Percentiles rank a stretch among this genome's conserved stretches.
Conservation (phyloP, 2,797 vertebrate species). For the Artibeus lituratus region DNA sequence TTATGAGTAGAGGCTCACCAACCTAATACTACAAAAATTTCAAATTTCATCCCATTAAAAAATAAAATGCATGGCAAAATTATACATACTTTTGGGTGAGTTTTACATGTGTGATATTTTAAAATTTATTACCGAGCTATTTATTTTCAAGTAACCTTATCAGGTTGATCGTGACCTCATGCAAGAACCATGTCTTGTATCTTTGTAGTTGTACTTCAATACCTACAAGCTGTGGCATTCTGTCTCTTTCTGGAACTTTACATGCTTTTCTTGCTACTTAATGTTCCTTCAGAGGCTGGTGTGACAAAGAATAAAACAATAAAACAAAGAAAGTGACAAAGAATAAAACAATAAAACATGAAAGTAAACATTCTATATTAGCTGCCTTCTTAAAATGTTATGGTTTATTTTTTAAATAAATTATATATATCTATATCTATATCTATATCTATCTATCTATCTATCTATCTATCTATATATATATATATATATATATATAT, state of each 20-base stretch:
- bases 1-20: not conserved
- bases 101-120: not conserved
- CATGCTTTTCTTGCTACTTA: slow-evolving; percentile 5
- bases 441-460: not conserved
- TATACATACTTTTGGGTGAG: not conserved
- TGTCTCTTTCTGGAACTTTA: not conserved
- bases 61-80: not conserved
- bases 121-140: not conserved
- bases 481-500: not conserved
- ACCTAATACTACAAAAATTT: not conserved
- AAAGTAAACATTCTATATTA: not conserved
- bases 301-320: not conserved
- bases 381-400: not conserved
- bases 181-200: slow-evolving; percentile 25
- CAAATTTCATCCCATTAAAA: not conserved
- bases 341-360: not conserved
- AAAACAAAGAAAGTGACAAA: not conserved
- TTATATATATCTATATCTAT: not conserved
- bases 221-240: not conserved
- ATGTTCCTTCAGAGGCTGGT: not conserved
- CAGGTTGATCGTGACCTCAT: not conserved
- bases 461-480: no score
- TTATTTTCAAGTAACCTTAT: slow-evolving; percentile 10
- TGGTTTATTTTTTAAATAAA: not conserved
- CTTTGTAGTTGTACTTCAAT: not conserved